Conservation (phyloP, 2,888 invertebrate genomes). For the Diloba caeruleocephala region DNA sequence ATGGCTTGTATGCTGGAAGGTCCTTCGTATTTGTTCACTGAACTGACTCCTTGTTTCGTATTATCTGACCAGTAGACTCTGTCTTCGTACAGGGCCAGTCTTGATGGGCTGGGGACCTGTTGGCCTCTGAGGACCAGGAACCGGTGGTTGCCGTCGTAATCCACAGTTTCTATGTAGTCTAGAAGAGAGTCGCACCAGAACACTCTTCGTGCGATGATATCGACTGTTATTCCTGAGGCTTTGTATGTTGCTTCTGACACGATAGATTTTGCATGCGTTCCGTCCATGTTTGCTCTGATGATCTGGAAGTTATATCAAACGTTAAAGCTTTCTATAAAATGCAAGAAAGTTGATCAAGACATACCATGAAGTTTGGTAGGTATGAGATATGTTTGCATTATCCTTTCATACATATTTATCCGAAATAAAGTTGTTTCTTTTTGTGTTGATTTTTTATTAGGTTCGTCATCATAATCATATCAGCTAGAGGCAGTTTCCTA, state of each 20-base stretch:
- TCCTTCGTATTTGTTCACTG: slow-evolving; percentile 95
- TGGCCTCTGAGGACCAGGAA: slow-evolving; percentile 94
- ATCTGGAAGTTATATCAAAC: slow-evolving; percentile 74
- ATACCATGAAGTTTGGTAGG: too few species aligned
- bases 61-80: slow-evolving; percentile 97
- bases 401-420: too few species aligned
- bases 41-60: slow-evolving; percentile 96
- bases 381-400: too few species aligned
- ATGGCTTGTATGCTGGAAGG: slow-evolving; percentile 93
- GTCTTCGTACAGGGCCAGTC: slow-evolving; percentile 95
- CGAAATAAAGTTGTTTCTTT: too few species aligned
- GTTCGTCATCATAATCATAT: too few species aligned
- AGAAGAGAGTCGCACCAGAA: slow-evolving; percentile 99
- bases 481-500: too few species aligned
- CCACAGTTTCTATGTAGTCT: slow-evolving; percentile 98
- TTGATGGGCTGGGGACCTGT: slow-evolving; percentile 95
- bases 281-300: slow-evolving; percentile 98
- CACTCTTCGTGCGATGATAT: slow-evolving; percentile 96
- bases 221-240: slow-evolving; percentile 97
- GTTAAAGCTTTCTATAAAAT: neutral
- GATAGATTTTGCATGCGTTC: slow-evolving; percentile 94
- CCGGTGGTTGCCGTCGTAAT: slow-evolving; percentile 96
- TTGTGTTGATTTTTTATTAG: too few species aligned
- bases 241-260: slow-evolving; percentile 98
- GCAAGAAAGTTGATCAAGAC: too few species aligned